Evolutionary conservation across 2,113 vertebrate genomes (phyloP).

Genomic region (Ranitomeya imitator): DNA sequence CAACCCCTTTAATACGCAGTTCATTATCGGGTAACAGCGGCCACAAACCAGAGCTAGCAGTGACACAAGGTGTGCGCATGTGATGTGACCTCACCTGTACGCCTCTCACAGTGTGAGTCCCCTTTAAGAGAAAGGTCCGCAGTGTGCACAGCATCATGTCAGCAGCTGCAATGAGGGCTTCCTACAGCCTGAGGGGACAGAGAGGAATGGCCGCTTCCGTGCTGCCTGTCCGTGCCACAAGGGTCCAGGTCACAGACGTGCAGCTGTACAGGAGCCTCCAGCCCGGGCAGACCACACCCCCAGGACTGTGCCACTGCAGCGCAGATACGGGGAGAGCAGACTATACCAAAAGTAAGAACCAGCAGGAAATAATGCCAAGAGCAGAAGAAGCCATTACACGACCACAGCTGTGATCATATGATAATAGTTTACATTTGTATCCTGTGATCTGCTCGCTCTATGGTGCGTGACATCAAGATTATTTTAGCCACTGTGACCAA

Average conservation of each 20-base stretch:
- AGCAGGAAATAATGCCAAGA: not conserved
- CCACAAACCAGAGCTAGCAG: too few relatives aligned
- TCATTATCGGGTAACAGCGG: too few relatives aligned
- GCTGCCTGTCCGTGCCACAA: too few relatives aligned
- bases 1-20: too few relatives aligned
- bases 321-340: not conserved
- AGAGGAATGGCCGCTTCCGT: not conserved
- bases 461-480: too few relatives aligned
- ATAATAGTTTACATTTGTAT: too few relatives aligned
- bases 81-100: slow-evolving; percentile 19
- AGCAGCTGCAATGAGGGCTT: not conserved
- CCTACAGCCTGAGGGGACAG: not conserved
- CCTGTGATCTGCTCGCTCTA: too few relatives aligned
- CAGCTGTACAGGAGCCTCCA: not conserved
- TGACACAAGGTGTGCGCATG: too few relatives aligned
- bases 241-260: not conserved
- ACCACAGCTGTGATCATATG: not conserved
- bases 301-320: slow-evolving; percentile 3
- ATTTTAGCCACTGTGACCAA: too few relatives aligned
- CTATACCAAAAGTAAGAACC: slow-evolving; percentile 23
- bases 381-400: not conserved
- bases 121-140: not conserved
- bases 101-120: not conserved
- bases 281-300: not conserved
- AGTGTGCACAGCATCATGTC: slow-evolving; percentile 31